Conservation (phyloP, 2,113 vertebrate genomes). For the Emydocephalus ijimae region DNA sequence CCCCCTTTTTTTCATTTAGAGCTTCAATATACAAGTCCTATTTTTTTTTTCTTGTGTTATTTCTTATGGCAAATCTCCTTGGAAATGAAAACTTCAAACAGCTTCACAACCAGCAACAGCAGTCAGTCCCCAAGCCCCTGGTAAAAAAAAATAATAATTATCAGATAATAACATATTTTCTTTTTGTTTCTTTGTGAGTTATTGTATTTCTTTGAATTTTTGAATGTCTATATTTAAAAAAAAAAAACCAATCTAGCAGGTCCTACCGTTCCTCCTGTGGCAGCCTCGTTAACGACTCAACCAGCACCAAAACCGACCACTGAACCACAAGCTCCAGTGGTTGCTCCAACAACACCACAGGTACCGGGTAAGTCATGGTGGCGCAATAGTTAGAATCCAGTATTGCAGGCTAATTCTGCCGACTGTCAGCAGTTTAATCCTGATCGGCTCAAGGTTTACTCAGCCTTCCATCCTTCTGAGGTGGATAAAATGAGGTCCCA, state of each 20-base stretch:
- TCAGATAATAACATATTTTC: neutral
- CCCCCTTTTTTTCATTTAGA: neutral
- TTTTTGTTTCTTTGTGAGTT: neutral
- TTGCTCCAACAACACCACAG: neutral
- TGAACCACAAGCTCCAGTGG: neutral
- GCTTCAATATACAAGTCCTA: neutral
- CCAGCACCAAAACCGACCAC: neutral
- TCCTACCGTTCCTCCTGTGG: neutral
- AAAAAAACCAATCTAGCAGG: neutral
- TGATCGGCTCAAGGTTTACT: neutral
- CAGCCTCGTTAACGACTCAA: neutral
- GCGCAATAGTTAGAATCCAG: neutral
- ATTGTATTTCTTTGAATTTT: neutral
- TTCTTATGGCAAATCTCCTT: neutral
- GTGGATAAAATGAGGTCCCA: neutral
- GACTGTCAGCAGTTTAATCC: neutral
- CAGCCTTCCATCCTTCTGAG: neutral
- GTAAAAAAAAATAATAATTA: neutral
- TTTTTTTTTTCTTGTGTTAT: neutral
- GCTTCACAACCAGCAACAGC: neutral
- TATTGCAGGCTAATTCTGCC: neutral
- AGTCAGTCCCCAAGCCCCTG: neutral
- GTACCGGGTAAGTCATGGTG: neutral
- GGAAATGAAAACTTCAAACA: neutral
- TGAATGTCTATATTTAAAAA: neutral